A percentile compares a stretch with the other conserved stretches of the same genome.
phyloP scores from a whole-genome alignment of 2,888 invertebrate genomes.

The Saturnia pavonia region DNA sequence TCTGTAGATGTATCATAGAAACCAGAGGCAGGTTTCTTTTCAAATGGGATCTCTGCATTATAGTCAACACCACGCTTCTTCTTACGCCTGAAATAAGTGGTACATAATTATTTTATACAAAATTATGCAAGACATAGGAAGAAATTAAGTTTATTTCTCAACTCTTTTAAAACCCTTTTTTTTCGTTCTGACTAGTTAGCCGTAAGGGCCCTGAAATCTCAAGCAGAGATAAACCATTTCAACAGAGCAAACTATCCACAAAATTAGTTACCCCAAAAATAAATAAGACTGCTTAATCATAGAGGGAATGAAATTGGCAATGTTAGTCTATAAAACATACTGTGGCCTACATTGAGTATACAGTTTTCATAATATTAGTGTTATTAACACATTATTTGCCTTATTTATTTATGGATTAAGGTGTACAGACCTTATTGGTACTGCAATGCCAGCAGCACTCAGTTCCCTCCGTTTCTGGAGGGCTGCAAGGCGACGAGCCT shows the following conservation, averaged over 20 bases:
- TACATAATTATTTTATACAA: not conserved
- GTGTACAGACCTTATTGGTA: conserved; percentile 63
- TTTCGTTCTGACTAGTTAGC: too few relatives aligned
- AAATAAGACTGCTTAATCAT: too few relatives aligned
- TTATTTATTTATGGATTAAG: not conserved
- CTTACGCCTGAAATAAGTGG: conserved; percentile 75
- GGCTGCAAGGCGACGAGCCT: conserved; percentile 97
- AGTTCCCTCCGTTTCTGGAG: conserved; percentile 98
- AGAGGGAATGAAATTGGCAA: too few relatives aligned
- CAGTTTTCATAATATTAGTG: not conserved
- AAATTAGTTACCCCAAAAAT: too few relatives aligned
- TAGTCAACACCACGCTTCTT: conserved; percentile 97
- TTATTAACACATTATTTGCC: too few relatives aligned
- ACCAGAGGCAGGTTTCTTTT: conserved; percentile 94
- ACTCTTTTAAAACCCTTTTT: too few relatives aligned
- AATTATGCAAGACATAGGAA: too few relatives aligned
- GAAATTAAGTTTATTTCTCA: too few relatives aligned
- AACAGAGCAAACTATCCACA: too few relatives aligned
- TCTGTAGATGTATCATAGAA: conserved; percentile 98
- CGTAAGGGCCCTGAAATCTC: too few relatives aligned
- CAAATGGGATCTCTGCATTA: conserved; percentile 98
- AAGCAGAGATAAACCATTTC: too few relatives aligned
- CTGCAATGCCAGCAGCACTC: conserved; percentile 95
- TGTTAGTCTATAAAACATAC: not conserved
- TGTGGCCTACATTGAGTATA: not conserved